Conservation (phyloP, 2,888 invertebrate genomes). For the Quadroppia sp. region DNA sequence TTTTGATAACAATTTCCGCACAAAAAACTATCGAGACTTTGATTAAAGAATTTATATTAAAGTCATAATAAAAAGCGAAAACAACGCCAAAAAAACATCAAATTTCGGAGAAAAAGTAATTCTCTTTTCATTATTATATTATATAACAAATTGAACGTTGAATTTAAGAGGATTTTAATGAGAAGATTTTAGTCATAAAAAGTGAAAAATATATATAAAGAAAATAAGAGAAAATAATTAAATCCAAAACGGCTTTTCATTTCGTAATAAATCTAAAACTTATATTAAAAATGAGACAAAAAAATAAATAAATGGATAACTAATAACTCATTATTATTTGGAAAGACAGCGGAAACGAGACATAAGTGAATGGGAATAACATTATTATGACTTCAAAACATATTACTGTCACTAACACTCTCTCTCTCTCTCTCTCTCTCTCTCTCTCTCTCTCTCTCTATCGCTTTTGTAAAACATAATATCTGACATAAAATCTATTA, state of each 20-base stretch:
- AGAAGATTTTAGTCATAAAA: background rate
- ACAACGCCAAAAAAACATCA: no score
- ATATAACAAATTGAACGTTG: no score
- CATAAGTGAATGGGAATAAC: background rate
- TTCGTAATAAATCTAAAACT: background rate
- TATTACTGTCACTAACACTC: background rate
- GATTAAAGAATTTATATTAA: background rate
- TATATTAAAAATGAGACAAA: background rate
- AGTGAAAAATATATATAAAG: background rate
- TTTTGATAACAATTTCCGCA: background rate
- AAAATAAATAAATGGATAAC: background rate
- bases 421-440: slow-evolving; percentile 12
- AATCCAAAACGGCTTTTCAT: no score
- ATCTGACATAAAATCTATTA: background rate
- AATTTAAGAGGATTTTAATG: background rate
- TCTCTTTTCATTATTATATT: no score
- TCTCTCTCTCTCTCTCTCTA: background rate
- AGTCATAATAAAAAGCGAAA: no score
- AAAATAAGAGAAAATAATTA: background rate
- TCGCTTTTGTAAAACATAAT: background rate
- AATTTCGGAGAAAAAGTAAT: no score
- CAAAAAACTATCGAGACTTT: background rate
- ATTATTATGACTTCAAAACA: background rate
- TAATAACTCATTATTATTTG: slow-evolving; percentile 15
- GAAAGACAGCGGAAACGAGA: background rate